Percentiles rank a stretch among this genome's conserved stretches.
Evolutionary conservation across 2,113 vertebrate genomes (phyloP).

Genomic region (Psittacus erithacus): DNA sequence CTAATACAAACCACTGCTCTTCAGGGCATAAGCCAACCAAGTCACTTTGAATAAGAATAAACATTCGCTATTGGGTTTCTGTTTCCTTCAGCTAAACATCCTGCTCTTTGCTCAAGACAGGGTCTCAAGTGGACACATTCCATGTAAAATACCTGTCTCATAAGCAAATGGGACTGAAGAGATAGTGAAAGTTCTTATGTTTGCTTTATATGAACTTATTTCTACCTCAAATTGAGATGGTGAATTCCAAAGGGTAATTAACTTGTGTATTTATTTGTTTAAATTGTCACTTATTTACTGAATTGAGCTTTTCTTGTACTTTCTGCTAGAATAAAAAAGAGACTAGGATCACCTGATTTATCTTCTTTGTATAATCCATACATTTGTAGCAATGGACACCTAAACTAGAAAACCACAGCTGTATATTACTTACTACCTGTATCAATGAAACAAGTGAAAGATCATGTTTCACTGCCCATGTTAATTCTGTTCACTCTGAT

Average conservation of each 20-base stretch:
- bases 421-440: not conserved
- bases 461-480: not conserved
- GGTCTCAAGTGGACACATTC: not conserved
- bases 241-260: not conserved
- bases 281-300: not conserved
- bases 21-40: not conserved
- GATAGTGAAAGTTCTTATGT: not conserved
- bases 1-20: not conserved
- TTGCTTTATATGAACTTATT: not conserved
- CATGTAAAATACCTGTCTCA: not conserved
- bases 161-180: not conserved
- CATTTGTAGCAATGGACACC: not conserved
- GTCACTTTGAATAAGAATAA: not conserved
- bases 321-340: not conserved
- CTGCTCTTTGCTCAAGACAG: not conserved
- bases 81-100: not conserved
- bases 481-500: not conserved
- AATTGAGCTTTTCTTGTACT: not conserved
- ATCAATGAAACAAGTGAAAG: not conserved
- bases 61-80: not conserved
- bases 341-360: not conserved
- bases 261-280: not conserved
- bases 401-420: not conserved
- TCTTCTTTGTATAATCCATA: not conserved
- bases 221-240: not conserved